A percentile compares a stretch with the other conserved stretches of the same genome.
Evolutionary conservation across 2,797 vertebrate genomes (phyloP).

Genomic region (Falco peregrinus): DNA sequence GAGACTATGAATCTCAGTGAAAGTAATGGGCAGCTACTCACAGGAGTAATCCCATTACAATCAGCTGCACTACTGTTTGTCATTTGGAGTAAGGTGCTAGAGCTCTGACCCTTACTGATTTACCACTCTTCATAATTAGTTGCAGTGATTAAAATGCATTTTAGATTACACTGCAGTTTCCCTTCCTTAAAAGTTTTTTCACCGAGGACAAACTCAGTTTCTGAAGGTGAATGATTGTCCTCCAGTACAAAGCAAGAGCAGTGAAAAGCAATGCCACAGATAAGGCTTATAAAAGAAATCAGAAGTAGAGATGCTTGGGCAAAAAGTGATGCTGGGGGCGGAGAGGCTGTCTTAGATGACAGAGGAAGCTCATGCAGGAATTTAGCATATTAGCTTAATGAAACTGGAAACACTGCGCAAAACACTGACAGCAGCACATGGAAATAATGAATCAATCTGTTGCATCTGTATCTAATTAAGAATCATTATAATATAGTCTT

Average conservation of each 20-base stretch:
- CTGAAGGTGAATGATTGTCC: slow-evolving; percentile 23
- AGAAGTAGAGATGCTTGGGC: background rate
- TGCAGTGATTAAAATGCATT: slow-evolving; percentile 64
- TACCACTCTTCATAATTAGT: slow-evolving; percentile 66
- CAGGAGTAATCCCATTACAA: slow-evolving; percentile 53
- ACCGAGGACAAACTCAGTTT: background rate
- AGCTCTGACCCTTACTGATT: slow-evolving; percentile 62
- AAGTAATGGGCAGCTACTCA: slow-evolving; percentile 49
- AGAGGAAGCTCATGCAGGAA: slow-evolving; percentile 34
- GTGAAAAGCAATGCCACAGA: background rate
- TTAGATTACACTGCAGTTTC: slow-evolving; percentile 56
- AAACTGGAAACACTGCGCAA: background rate
- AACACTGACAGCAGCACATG: slow-evolving; percentile 41
- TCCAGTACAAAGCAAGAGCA: background rate
- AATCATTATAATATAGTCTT: slow-evolving; percentile 59
- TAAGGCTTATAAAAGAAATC: background rate
- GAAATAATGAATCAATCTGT: slow-evolving; percentile 70
- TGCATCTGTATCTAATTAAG: slow-evolving; percentile 70
- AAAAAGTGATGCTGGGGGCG: background rate
- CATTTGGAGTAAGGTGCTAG: slow-evolving; percentile 28
- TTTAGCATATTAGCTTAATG: slow-evolving; percentile 22
- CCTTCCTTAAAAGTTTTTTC: slow-evolving; percentile 20
- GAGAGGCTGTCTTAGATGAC: slow-evolving; percentile 1
- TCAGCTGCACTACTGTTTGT: slow-evolving; percentile 31
- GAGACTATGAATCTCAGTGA: slow-evolving; percentile 38